A percentile compares a stretch with the other conserved stretches of the same genome.
Conservation (phyloP, 2,797 vertebrate species). For the Cirrhinus molitorella region DNA sequence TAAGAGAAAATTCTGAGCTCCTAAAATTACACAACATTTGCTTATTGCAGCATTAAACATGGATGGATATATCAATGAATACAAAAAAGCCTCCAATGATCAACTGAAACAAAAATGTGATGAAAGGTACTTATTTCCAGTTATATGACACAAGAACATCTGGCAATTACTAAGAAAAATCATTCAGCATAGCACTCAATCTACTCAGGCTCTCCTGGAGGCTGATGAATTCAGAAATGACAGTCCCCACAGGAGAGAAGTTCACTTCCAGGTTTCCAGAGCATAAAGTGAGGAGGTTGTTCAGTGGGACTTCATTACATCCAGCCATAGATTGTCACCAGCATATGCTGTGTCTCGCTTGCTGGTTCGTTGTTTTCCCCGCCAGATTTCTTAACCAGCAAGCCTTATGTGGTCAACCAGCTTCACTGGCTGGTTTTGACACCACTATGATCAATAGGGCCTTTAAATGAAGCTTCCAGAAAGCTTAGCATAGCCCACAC, state of each 20-base stretch:
- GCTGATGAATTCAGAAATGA: slow-evolving; percentile 2
- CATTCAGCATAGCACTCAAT: not conserved
- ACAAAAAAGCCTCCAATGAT: not conserved
- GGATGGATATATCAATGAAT: not conserved
- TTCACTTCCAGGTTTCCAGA: slow-evolving; percentile 26
- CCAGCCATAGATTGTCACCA: not conserved
- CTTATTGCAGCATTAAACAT: not conserved
- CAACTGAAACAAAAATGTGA: not conserved
- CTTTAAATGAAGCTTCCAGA: not conserved
- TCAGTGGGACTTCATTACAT: not conserved
- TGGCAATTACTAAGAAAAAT: not conserved
- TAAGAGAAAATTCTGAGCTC: not conserved
- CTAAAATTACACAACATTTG: not conserved
- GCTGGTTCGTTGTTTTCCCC: not conserved
- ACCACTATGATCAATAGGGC: not conserved
- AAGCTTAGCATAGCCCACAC: not conserved
- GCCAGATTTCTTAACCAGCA: not conserved
- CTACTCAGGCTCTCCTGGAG: not conserved
- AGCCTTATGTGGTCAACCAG: not conserved
- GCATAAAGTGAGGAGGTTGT: not conserved
- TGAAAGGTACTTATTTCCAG: not conserved
- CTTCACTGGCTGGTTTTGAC: not conserved
- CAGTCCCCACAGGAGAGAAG: not conserved
- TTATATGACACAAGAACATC: not conserved
- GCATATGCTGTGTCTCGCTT: not conserved